Base-by-base conservation (phyloP, 2,797 vertebrate species). In the Stomatorhinus walkeri region DNA sequence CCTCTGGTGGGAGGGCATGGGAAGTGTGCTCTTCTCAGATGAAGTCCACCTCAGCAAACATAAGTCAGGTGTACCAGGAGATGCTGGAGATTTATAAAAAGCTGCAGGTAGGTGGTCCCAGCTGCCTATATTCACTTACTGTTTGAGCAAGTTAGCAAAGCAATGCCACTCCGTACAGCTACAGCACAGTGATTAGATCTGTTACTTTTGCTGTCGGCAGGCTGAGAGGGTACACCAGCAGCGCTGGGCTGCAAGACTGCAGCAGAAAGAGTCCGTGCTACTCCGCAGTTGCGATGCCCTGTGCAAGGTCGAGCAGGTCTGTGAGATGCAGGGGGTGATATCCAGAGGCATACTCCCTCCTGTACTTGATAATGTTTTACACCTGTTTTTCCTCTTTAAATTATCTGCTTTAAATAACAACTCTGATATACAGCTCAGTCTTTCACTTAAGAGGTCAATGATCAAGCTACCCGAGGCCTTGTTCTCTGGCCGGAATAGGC, bases 241-340 rank as follows among this genome's bases (percentile, higher is more conserved):
- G 92, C 94, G 95, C 56, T 95, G 95, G 94, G 95, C 96, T 87
- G 94, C 92, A 24, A 93, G 96, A 40, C 94, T 99, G 88, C 93
- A 94, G 9, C 93, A 96, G 90, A 94, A 94, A 92, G 97, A 98
- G 93, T 90, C 91, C 0, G 92, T 94, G 68, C 90, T 98, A 87
- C 94, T 95, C 86, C 95, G 93, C 91, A 95, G 95, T 46, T 95
- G 97, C 93, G 91, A 93, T 89, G 94, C 95, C 89, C 93, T 96
- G 90, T 93, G 92, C 89, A 96, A 94, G 91, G 95, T 97, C 89
- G 96, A 97, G 89, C 95, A 96, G 90, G 95, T 93, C n/a, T 22
- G 19, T 40, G 56, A 61, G 56, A 36, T 28, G 81, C 91, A 95
- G 88, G 92, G 94, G 94, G 95, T 94, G 64, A 90, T n/a, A 5